phyloP scores from a whole-genome alignment of 1,140 invertebrate genomes.

The Euborellia annulipes region DNA sequence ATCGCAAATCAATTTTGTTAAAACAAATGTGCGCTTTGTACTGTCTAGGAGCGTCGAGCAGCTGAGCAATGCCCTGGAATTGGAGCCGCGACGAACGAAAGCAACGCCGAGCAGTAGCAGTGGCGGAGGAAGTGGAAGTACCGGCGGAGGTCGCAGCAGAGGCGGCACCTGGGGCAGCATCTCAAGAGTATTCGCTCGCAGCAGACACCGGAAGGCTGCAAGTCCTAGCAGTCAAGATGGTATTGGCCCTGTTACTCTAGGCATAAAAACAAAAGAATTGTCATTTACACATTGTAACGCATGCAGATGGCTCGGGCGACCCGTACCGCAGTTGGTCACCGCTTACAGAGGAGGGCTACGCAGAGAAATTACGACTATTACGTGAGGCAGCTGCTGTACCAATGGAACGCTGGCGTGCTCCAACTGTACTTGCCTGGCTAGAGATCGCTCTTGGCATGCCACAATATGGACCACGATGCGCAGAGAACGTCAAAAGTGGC shows the following conservation, averaged over 20 bases:
- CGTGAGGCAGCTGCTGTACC: constrained; percentile 73
- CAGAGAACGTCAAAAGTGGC: constrained; percentile 87
- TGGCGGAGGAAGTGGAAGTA: constrained; percentile 24
- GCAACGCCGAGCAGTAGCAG: constrained; percentile 20
- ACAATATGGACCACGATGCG: constrained; percentile 73
- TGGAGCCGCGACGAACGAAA: constrained; percentile 26
- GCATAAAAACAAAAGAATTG: no score
- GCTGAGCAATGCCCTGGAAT: constrained; percentile 43
- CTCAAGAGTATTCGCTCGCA: constrained; percentile 68
- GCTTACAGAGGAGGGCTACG: constrained; percentile 66
- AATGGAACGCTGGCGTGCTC: constrained; percentile 82
- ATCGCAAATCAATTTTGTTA: constrained; percentile 15
- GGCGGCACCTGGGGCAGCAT: constrained; percentile 63
- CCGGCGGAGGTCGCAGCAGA: constrained; percentile 33
- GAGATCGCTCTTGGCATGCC: constrained; percentile 87
- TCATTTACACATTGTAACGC: no score
- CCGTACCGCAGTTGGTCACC: constrained; percentile 46
- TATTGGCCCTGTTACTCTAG: no score
- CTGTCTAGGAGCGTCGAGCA: constrained; percentile 39
- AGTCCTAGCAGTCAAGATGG: constrained; percentile 21
- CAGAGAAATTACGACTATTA: constrained; percentile 61
- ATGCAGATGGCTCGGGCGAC: constrained; percentile 1
- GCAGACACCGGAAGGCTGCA: constrained; percentile 53
- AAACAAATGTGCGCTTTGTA: no score
- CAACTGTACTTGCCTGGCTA: constrained; percentile 83